phyloP scores from a whole-genome alignment of 2,888 invertebrate genomes.

The Zaprionus bogoriensis region DNA sequence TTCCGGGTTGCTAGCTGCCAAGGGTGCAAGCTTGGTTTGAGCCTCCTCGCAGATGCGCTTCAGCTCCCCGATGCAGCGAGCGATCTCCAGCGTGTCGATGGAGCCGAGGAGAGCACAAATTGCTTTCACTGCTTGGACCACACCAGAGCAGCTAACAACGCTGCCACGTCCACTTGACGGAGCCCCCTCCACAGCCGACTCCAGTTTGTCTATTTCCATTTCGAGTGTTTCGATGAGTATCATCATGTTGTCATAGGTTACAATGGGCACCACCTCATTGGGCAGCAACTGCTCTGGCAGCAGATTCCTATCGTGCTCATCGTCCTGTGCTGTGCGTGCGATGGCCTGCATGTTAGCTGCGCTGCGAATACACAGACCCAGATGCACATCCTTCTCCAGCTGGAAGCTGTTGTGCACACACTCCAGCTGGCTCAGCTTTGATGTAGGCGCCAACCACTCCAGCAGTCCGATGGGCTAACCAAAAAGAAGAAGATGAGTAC shows the following conservation, averaged over 20 bases:
- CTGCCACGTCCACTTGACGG: slow-evolving; percentile 83
- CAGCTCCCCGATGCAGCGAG: slow-evolving; percentile 87
- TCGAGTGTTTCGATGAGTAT: slow-evolving; percentile 92
- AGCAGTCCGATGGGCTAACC: slow-evolving; percentile 87
- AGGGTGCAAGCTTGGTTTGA: slow-evolving; percentile 71
- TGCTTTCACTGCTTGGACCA: slow-evolving; percentile 95
- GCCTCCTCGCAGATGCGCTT: slow-evolving; percentile 79
- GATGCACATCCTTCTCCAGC: slow-evolving; percentile 92
- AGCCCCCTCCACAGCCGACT: slow-evolving; percentile 86
- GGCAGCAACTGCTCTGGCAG: slow-evolving; percentile 91
- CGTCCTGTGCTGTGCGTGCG: slow-evolving; percentile 92
- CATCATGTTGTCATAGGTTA: slow-evolving; percentile 92
- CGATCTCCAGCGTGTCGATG: slow-evolving; percentile 94
- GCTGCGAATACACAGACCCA: slow-evolving; percentile 87
- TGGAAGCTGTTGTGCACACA: slow-evolving; percentile 97
- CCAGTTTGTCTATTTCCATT: slow-evolving; percentile 90
- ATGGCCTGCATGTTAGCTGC: slow-evolving; percentile 88
- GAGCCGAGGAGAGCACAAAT: slow-evolving; percentile 94
- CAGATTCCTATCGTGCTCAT: slow-evolving; percentile 89
- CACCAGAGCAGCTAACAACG: slow-evolving; percentile 87
- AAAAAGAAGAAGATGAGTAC: neutral
- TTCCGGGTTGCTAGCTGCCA: slow-evolving; percentile 84
- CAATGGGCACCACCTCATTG: slow-evolving; percentile 88
- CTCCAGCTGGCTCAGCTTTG: slow-evolving; percentile 93
- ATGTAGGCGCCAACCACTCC: slow-evolving; percentile 94